A percentile compares a stretch with the other conserved stretches of the same genome.
Evolutionary conservation across 1,140 invertebrate species (phyloP).

Genomic region (Drosophila ohnishii): DNA sequence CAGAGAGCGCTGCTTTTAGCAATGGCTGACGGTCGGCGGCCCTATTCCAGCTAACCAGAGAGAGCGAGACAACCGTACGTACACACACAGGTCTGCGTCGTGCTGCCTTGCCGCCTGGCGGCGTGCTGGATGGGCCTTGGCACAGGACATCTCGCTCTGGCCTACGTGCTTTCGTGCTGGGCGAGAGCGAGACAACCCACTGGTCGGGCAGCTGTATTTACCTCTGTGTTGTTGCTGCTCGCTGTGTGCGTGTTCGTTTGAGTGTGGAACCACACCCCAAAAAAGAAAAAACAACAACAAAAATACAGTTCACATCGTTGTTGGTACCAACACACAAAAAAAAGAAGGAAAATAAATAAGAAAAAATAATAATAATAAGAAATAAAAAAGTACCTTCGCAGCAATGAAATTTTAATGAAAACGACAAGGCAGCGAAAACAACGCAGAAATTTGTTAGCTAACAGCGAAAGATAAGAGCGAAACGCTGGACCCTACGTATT

Average conservation of each 20-base stretch:
- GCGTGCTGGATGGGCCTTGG: conserved; percentile 1
- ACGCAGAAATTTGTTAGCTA: conserved; percentile 62
- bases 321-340: conserved; percentile 10
- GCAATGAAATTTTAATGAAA: conserved; percentile 80
- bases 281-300: conserved; percentile 30
- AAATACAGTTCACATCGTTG: conserved; percentile 64
- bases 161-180: background rate
- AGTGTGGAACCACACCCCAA: conserved; percentile 71
- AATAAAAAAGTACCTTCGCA: conserved; percentile 46
- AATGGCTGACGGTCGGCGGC: conserved; percentile 60
- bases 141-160: background rate
- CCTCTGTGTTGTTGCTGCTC: conserved; percentile 66
- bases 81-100: background rate
- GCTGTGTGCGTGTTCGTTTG: conserved; percentile 34
- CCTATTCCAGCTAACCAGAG: background rate
- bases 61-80: conserved; percentile 32
- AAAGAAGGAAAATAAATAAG: conserved; percentile 12
- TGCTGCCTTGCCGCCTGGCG: conserved; percentile 2
- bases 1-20: conserved; percentile 50
- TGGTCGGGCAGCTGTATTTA: conserved; percentile 66
- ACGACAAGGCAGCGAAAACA: conserved; percentile 68
- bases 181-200: conserved; percentile 36
- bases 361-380: conserved; percentile 25
- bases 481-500: conserved; percentile 36
- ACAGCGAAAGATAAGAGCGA: conserved; percentile 42